Percentiles rank a stretch among this genome's conserved stretches.
These are phyloP conservation scores for Drosophila lacteicornis DNA, from an alignment of 1,140 invertebrate species.

Conservation along the genomic window DNA sequence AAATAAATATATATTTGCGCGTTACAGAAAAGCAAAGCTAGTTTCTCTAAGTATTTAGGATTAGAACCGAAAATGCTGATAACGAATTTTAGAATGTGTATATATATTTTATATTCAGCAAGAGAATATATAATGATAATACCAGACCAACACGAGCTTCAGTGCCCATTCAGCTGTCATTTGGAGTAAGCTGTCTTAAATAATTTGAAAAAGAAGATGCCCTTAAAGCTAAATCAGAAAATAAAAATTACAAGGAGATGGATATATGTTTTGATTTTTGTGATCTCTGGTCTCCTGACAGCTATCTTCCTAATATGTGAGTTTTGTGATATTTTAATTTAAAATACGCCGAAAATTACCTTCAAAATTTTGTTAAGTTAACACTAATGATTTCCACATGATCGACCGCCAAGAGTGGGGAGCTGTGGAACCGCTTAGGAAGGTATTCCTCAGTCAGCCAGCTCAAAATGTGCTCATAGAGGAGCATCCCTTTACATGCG, in stretches of 20 bases:
- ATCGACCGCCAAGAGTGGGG: slow-evolving; percentile 32
- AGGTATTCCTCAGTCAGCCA: slow-evolving; percentile 81
- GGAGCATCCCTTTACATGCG: slow-evolving; percentile 86
- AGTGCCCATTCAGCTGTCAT: not conserved
- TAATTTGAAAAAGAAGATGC: too few species aligned
- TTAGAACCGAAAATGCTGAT: too few species aligned
- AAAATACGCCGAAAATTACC: not conserved
- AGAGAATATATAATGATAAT: not conserved
- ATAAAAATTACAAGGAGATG: too few species aligned
- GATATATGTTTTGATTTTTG: too few species aligned
- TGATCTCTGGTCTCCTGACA: too few species aligned
- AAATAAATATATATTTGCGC: not conserved
- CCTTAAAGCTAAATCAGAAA: too few species aligned
- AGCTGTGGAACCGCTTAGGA: slow-evolving; percentile 86
- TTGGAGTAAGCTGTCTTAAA: not conserved
- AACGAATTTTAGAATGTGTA: not conserved
- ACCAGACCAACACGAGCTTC: not conserved
- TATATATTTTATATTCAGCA: not conserved
- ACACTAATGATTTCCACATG: slow-evolving; percentile 30
- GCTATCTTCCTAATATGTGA: not conserved
- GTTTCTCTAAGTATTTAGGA: not conserved
- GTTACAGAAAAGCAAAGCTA: not conserved
- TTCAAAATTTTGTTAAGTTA: too few species aligned
- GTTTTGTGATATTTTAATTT: not conserved
- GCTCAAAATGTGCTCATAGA: slow-evolving; percentile 86